Conservation (phyloP, 1,140 invertebrate species). For the Armadillidium nasatum region DNA sequence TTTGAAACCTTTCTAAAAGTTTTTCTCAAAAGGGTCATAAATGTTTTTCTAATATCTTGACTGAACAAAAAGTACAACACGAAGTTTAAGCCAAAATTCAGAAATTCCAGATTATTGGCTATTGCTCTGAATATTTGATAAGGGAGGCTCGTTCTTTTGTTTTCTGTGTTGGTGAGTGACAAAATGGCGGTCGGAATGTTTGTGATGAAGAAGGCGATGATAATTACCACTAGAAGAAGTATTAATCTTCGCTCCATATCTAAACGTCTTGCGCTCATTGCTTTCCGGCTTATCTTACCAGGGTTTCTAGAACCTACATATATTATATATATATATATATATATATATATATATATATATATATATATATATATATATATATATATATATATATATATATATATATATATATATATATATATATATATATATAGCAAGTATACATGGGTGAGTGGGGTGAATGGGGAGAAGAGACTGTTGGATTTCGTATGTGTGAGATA, state of each 20-base stretch:
- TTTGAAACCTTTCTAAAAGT: slow-evolving; percentile 6
- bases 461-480: too few species aligned
- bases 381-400: neutral
- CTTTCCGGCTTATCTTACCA: neutral
- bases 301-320: neutral
- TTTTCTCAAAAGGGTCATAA: slow-evolving; percentile 38
- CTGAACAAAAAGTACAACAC: slow-evolving; percentile 49
- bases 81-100: slow-evolving; percentile 49
- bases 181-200: slow-evolving; percentile 51
- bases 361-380: slow-evolving; percentile 20
- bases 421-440: neutral
- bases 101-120: slow-evolving; percentile 48
- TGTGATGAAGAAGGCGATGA: slow-evolving; percentile 52
- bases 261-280: slow-evolving; percentile 48
- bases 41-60: slow-evolving; percentile 47
- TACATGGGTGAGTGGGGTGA: too few species aligned
- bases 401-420: slow-evolving; percentile 19
- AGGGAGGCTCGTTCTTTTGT: slow-evolving; percentile 45
- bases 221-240: slow-evolving; percentile 50
- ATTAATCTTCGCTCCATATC: slow-evolving; percentile 51
- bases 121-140: slow-evolving; percentile 48
- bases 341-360: neutral
- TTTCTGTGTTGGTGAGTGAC: slow-evolving; percentile 48
- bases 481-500: neutral
- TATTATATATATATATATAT: slow-evolving; percentile 12